Conservation (phyloP, 2,888 invertebrate genomes). For the Seira musarum region DNA sequence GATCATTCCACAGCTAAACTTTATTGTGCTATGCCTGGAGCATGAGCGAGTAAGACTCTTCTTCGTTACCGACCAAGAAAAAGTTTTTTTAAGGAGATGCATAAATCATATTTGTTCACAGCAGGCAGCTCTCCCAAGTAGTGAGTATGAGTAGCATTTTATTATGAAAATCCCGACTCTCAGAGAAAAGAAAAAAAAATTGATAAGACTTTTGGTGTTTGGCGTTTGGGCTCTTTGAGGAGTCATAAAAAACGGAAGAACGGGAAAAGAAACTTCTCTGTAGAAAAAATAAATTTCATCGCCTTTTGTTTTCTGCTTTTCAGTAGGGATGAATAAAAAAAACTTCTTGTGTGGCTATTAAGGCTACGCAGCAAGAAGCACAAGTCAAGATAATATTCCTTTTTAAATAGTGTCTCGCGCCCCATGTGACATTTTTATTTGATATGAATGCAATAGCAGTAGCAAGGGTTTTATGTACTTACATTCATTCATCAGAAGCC, state of each 20-base stretch:
- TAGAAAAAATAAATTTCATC: slow-evolving; percentile 47
- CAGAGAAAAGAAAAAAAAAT: too few relatives aligned
- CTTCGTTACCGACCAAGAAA: too few relatives aligned
- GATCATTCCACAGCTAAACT: too few relatives aligned
- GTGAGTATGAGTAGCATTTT: too few relatives aligned
- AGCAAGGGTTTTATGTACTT: too few relatives aligned
- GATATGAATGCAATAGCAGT: slow-evolving; percentile 43
- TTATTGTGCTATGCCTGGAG: too few relatives aligned
- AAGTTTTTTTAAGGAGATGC: slow-evolving; percentile 1
- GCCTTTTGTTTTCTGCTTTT: slow-evolving; percentile 54
- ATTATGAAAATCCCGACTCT: too few relatives aligned
- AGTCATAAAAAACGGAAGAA: slow-evolving; percentile 46
- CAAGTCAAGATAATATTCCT: slow-evolving; percentile 8
- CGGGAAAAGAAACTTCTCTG: slow-evolving; percentile 28
- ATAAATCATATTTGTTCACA: slow-evolving; percentile 51
- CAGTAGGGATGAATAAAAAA: not conserved
- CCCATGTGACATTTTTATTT: slow-evolving; percentile 54
- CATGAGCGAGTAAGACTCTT: too few relatives aligned
- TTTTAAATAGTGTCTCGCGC: slow-evolving; percentile 32
- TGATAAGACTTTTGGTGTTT: too few relatives aligned
- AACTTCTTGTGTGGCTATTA: slow-evolving; percentile 56
- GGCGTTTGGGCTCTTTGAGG: too few relatives aligned
- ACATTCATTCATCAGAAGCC: too few relatives aligned
- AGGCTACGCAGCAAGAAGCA: slow-evolving; percentile 31
- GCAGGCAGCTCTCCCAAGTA: slow-evolving; percentile 26